Evolutionary conservation across 2,888 invertebrate species (phyloP).

Genomic region (Melikaiella ostensackeni): DNA sequence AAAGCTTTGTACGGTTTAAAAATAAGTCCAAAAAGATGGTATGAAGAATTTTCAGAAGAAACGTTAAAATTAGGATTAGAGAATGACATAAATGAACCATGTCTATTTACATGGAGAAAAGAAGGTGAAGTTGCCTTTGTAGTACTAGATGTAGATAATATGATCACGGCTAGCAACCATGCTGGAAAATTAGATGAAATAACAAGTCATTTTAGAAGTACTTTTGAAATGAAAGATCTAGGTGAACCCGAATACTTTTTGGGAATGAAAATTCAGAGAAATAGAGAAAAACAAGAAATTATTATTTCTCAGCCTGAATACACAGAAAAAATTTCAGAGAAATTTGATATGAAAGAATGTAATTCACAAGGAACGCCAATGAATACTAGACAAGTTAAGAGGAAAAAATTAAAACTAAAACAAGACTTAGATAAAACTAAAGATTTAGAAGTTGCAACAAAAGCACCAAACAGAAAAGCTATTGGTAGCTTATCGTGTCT

Average conservation of each 20-base stretch:
- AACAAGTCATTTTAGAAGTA: not conserved
- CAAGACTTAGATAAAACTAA: not conserved
- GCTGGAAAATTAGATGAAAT: slow-evolving; percentile 24
- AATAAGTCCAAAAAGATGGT: slow-evolving; percentile 49
- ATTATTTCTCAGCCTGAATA: slow-evolving; percentile 32
- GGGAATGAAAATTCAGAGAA: slow-evolving; percentile 23
- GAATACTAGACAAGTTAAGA: slow-evolving; percentile 45
- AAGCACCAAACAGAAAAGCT: slow-evolving; percentile 43
- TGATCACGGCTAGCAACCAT: slow-evolving; percentile 27
- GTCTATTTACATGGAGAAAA: slow-evolving; percentile 51
- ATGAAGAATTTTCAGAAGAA: slow-evolving; percentile 45
- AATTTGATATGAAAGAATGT: slow-evolving; percentile 40
- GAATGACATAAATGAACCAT: slow-evolving; percentile 47
- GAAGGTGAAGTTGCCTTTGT: not conserved
- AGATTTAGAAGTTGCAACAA: not conserved
- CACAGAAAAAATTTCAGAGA: slow-evolving; percentile 37
- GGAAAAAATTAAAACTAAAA: slow-evolving; percentile 32
- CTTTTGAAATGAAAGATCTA: not conserved
- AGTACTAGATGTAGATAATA: slow-evolving; percentile 5
- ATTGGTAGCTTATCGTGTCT: slow-evolving; percentile 51
- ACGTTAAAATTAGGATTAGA: slow-evolving; percentile 45
- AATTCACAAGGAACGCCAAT: slow-evolving; percentile 42
- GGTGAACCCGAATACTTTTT: not conserved
- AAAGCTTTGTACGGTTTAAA: slow-evolving; percentile 48
- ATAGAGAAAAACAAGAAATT: too few relatives aligned